Evolutionary conservation across 2,113 vertebrate genomes (phyloP), one percentile per base, ranked within the genome.

Genomic region (Podarcis muralis): DNA sequence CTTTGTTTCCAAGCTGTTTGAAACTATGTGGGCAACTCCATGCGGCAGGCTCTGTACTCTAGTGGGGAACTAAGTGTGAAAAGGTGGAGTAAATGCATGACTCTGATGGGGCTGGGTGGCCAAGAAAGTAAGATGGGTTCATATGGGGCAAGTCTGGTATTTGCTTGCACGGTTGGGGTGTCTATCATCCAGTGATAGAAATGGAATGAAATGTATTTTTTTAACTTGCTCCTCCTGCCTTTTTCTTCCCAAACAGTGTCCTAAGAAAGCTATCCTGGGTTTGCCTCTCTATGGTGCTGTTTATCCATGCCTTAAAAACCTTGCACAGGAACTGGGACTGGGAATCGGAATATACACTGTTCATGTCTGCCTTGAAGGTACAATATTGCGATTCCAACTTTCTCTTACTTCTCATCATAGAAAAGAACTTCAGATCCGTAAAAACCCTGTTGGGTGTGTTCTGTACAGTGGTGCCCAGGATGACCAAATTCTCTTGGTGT

Each of bases 341-440:
- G 99, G 98, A 99, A 87, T 99, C 98, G 1, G 99, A 99, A 92
- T 99, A 99, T 92, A 99, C 98, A 0, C 96, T 99, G 79, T 99
- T 99, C 94, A 99, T 98, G 91, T 99, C 99, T 15, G 98, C 99
- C 90, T 97, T 99, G 30, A 99, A 99, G 98, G 99, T 99, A 97
- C 74, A 91, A 85, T 94, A 88, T 95, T 88, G 35, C 83, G 0
- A 84, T 89, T 95, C 69, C 90, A 89, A 94, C 43, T 20, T 59
- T 81, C 27, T 75, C 1, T 9, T 71, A 32, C 30, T 71, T 87
- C 25, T 81, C 6, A 72, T 27, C 35, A 40, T 74, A n/a, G 59
- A 62, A 12, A 85, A 15, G 7, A 9, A 74, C 27, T 76, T 87
- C 57, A 88, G 90, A 83, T 62, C 16, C 8, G 1, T 53, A 53